Conservation (phyloP, 2,113 vertebrate species). For the Antennarius striatus region DNA sequence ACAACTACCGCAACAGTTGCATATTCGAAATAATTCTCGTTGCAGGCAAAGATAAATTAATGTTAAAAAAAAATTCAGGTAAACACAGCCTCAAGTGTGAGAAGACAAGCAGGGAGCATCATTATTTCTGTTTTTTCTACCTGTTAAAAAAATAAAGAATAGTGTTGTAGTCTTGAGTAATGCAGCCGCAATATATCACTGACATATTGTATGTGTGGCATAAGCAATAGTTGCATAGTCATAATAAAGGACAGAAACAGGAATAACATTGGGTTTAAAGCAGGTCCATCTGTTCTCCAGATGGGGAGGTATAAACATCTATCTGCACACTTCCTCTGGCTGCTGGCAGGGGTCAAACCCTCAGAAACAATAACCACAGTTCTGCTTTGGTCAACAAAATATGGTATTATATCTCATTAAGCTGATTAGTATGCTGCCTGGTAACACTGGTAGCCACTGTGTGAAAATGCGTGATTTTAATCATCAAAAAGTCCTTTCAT, state of each 20-base stretch:
- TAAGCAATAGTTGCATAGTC: no score
- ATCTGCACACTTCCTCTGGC: conserved; percentile 67
- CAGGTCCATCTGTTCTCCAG: conserved; percentile 73
- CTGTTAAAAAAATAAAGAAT: background rate
- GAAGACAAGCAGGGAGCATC: background rate
- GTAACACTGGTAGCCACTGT: conserved; percentile 87
- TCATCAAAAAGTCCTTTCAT: conserved; percentile 87
- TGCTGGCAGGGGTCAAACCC: conserved; percentile 90
- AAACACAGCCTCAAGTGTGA: conserved; percentile 9
- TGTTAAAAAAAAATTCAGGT: conserved; percentile 27
- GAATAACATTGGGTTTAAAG: conserved; percentile 59
- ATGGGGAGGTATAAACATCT: conserved; percentile 69
- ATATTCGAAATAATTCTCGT: conserved; percentile 46
- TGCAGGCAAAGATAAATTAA: conserved; percentile 28
- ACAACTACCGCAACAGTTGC: no score
- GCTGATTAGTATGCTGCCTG: conserved; percentile 98
- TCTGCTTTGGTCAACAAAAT: conserved; percentile 99
- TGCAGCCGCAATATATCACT: no score
- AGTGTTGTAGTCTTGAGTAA: no score
- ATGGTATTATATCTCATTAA: conserved; percentile 99
- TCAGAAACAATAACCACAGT: conserved; percentile 93
- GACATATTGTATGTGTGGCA: no score
- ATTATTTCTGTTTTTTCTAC: background rate
- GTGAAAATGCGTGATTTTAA: conserved; percentile 94
- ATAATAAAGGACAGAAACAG: conserved; percentile 35